Evolutionary conservation across 1,140 invertebrate genomes (phyloP).

Genomic region (Sinella curviseta): DNA sequence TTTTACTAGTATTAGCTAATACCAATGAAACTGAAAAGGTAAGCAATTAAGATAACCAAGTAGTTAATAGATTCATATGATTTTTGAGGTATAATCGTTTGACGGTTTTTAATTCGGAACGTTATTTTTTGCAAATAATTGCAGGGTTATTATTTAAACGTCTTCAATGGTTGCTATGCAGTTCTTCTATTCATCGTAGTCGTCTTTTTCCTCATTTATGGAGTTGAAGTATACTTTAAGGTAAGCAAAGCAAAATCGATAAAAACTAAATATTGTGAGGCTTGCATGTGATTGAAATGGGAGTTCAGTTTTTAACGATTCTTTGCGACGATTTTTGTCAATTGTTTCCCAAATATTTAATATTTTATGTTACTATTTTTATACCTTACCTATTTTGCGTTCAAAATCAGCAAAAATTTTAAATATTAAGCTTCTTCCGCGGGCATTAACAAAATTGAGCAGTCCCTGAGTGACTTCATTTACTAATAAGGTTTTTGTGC

Average conservation of each 20-base stretch:
- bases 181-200: slow-evolving; percentile 85
- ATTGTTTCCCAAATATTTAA: too few relatives aligned
- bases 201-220: slow-evolving; percentile 90
- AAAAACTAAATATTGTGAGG: too few relatives aligned
- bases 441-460: too few relatives aligned
- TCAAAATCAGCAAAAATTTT: too few relatives aligned
- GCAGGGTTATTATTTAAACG: slow-evolving; percentile 73
- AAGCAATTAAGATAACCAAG: slow-evolving; percentile 48
- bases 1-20: slow-evolving; percentile 65
- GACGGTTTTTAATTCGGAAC: neutral
- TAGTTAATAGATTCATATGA: too few relatives aligned
- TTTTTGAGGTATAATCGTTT: neutral
- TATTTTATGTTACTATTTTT: too few relatives aligned
- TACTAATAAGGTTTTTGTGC: neutral
- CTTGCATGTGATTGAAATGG: too few relatives aligned
- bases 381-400: too few relatives aligned
- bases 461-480: neutral
- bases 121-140: slow-evolving; percentile 52
- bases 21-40: slow-evolving; percentile 65
- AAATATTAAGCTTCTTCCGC: too few relatives aligned
- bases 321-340: too few relatives aligned
- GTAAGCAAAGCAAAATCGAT: slow-evolving; percentile 58
- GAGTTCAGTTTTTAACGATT: too few relatives aligned
- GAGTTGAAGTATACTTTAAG: slow-evolving; percentile 92
- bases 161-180: slow-evolving; percentile 91